Conservation (phyloP, 2,113 vertebrate genomes). For the Rallus limicola region DNA sequence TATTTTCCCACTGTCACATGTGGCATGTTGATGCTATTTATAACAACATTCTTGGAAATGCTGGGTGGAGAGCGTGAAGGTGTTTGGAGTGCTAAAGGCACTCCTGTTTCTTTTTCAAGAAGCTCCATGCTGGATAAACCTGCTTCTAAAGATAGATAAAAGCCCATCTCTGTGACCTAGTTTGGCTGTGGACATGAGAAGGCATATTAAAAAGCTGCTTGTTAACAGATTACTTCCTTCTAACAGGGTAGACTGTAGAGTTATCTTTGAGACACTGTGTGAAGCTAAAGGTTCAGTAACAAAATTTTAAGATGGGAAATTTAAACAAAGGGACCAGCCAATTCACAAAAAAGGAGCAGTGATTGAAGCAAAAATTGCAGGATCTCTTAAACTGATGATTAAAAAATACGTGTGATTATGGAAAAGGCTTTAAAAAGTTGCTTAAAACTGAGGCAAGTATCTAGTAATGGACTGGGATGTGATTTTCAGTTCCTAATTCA, state of each 20-base stretch:
- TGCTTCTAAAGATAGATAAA: conserved; percentile 26
- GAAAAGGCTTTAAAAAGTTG: not conserved
- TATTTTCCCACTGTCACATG: not conserved
- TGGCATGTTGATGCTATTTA: conserved; percentile 31
- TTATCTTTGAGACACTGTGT: not conserved
- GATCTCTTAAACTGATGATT: not conserved
- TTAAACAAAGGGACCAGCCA: not conserved
- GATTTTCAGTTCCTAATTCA: not conserved
- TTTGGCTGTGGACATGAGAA: not conserved
- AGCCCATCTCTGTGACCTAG: not conserved
- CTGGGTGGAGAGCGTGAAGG: not conserved
- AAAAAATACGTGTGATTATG: not conserved
- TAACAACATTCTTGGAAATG: conserved; percentile 12
- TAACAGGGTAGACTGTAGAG: not conserved
- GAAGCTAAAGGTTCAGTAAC: not conserved
- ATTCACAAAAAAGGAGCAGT: not conserved
- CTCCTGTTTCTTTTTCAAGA: not conserved
- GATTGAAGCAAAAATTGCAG: not conserved
- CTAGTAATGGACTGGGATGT: not conserved
- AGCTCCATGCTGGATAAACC: not conserved
- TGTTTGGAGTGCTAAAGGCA: not conserved
- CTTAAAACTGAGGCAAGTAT: not conserved
- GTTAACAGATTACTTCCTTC: not conserved
- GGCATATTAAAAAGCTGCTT: not conserved
- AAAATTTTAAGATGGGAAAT: not conserved